Percentiles rank a stretch among this genome's conserved stretches.
phyloP scores from a whole-genome alignment of 1,140 invertebrate species.

The Eciton burchellii region DNA sequence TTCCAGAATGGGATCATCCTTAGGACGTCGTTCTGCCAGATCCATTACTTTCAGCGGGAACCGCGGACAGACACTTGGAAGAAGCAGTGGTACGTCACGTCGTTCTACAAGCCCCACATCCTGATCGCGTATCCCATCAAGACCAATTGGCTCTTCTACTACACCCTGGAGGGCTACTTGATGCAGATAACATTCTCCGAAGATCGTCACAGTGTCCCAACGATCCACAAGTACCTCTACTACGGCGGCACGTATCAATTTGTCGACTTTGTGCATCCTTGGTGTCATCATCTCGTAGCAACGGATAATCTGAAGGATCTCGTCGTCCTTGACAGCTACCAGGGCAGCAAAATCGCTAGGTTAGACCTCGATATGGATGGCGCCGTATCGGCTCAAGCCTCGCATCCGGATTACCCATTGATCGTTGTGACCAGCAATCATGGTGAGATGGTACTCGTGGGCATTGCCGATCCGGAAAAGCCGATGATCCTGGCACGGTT shows the following conservation, averaged over 20 bases:
- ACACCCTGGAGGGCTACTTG: conserved; percentile 77
- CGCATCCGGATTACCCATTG: conserved; percentile 78
- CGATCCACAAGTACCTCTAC: conserved; percentile 35
- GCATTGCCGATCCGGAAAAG: conserved; percentile 62
- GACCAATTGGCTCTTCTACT: conserved; percentile 75
- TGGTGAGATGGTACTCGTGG: conserved; percentile 77
- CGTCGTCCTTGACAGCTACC: conserved; percentile 69
- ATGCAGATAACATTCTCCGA: conserved; percentile 71
- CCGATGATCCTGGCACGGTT: conserved; percentile 70
- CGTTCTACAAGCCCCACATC: conserved; percentile 62
- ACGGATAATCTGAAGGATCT: conserved; percentile 69
- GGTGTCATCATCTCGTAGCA: conserved; percentile 76
- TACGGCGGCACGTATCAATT: conserved; percentile 72
- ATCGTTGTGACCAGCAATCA: conserved; percentile 67
- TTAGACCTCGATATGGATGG: conserved; percentile 69
- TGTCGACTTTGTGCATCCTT: conserved; percentile 79
- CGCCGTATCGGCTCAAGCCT: conserved; percentile 62
- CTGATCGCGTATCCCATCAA: conserved; percentile 69
- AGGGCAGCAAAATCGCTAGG: conserved; percentile 64
- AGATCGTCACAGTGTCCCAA: conserved; percentile 24
- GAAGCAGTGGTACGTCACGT: conserved; percentile 71
- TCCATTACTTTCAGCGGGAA: conserved; percentile 75
- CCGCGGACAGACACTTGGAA: conserved; percentile 66
- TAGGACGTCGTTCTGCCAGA: conserved; percentile 80
- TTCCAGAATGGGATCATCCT: conserved; percentile 77